Conservation (phyloP, 2,113 vertebrate genomes). For the Xyrauchen texanus region DNA sequence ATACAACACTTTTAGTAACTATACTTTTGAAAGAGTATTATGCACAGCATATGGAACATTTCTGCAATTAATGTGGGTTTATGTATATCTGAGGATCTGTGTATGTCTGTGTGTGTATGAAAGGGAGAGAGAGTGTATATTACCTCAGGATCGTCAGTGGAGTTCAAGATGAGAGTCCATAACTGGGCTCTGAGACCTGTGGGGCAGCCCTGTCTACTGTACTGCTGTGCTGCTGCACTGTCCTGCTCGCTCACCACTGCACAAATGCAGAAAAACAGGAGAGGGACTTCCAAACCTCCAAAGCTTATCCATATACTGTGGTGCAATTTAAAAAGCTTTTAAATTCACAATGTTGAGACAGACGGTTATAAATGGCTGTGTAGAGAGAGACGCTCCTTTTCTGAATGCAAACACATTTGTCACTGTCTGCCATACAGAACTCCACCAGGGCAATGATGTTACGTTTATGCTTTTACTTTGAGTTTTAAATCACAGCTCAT, state of each 20-base stretch:
- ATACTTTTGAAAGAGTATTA: background rate
- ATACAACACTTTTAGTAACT: background rate
- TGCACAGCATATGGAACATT: background rate
- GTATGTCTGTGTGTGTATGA: background rate
- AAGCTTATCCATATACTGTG: background rate
- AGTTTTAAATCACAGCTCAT: too few relatives aligned
- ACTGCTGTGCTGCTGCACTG: constrained; percentile 93
- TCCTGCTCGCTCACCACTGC: constrained; percentile 88
- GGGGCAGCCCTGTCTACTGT: constrained; percentile 91
- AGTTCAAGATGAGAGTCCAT: constrained; percentile 92
- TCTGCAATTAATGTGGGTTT: background rate
- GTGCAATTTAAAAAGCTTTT: constrained; percentile 16
- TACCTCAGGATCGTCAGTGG: constrained; percentile 91
- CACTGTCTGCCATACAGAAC: too few relatives aligned
- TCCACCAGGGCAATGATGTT: too few relatives aligned
- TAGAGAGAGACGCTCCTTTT: background rate
- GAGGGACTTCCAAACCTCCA: background rate
- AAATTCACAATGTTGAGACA: background rate
- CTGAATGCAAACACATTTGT: background rate
- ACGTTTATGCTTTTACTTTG: too few relatives aligned
- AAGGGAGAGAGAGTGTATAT: constrained; percentile 27
- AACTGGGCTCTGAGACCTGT: constrained; percentile 89
- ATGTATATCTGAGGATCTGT: background rate
- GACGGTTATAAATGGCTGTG: background rate
- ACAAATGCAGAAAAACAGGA: constrained; percentile 11